Evolutionary conservation across 2,888 invertebrate genomes (phyloP), one percentile per base, ranked within the genome.

Genomic region (Erannis defoliaria): DNA sequence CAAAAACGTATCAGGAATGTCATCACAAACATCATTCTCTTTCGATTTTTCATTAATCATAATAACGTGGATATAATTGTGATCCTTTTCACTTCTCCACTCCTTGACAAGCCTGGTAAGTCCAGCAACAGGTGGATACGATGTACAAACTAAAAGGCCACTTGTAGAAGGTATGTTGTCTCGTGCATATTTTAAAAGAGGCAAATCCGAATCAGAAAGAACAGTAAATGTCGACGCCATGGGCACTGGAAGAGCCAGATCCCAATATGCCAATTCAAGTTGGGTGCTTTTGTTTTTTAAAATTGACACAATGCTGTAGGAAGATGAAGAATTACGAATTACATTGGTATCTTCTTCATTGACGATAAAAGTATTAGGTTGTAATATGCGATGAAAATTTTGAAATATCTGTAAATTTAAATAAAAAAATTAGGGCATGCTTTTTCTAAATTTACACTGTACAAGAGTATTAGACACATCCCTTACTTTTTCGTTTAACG

Each of bases 71-170:
- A 80, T 59, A 26, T 68, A 64, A 45, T 74, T 80, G 14, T 59
- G 59, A 26, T 48, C 57, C 4, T 58, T 8, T 50, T 74, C 73
- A 48, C 53, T 70, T 38, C 74, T 70, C 80, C 80, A 80, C 16
- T 54, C 29, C 4, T 49, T 67, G 9, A 80, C 60, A 8, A 79
- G 64, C 21, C 72, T 64, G 16, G 67, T 74, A 6, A 79, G 68
- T 5, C 74, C 73, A 14, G 59, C 19, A 2, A 72, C 62, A 8
- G 73, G 38, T 12, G 78, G 79, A 18, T 78, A 72, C 9, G 68
- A 49, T 0, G 79, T 33, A 29, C 78, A 38, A 16, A 80, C 61
- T 0, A 73, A 54, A 1, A 80, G 70, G 8, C 70, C 68, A 40
- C 68, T 74, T 9, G 63, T 53, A 31, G 56, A 0, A 6, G 62